Base-by-base conservation (phyloP, 2,113 vertebrate species). In the Podarcis cretensis region DNA sequence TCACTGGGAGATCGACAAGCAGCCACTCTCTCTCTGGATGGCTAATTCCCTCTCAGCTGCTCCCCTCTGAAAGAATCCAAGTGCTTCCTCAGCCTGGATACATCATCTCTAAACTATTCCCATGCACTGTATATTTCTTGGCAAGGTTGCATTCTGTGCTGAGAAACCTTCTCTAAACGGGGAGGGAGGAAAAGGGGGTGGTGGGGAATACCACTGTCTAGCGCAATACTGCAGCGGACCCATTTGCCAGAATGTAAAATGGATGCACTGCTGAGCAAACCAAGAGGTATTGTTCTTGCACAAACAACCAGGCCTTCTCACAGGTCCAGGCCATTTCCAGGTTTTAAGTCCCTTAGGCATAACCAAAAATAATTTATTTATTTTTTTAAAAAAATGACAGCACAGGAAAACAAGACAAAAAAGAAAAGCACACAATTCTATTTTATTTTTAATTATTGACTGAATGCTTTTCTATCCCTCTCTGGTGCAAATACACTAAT, bases 191-290 rank as follows among this genome's bases (percentile, higher is more conserved):
- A 54, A 54, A 0, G 48, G 48, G 48, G 9, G 20, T 8, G 14
- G 30, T 1, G 2, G 12, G 13, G 18, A 1, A 27, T 43, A 43
- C 40, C 54, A 54, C 6, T 81, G 35, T 76, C 86, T 73, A 87
- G 35, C 71, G 87, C 81, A 87, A 94, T 89, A 88, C 43, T 74
- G 90, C 90, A 90, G 66, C 85, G 35, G 90, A 90, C 16, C 9
- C 78, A 89, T 83, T 86, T 91, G 87, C 82, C 66, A 27, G 32
- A 21, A 32, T 20, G 32, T 18, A 69, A 83, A 82, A 81, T 83
- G 75, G 87, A 81, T 75, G 63, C 83, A 79, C 57, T 77, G 78
- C 48, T 23, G 84, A 48, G 9, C 40, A 59, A 69, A 20, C 1
- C 48, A 54, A 54, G 48, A 83, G 76, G 57, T 1, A 1, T 54